These are phyloP conservation scores for Habropoda laboriosa DNA, from an alignment of 1,140 invertebrate genomes.

Conservation along the genomic window DNA sequence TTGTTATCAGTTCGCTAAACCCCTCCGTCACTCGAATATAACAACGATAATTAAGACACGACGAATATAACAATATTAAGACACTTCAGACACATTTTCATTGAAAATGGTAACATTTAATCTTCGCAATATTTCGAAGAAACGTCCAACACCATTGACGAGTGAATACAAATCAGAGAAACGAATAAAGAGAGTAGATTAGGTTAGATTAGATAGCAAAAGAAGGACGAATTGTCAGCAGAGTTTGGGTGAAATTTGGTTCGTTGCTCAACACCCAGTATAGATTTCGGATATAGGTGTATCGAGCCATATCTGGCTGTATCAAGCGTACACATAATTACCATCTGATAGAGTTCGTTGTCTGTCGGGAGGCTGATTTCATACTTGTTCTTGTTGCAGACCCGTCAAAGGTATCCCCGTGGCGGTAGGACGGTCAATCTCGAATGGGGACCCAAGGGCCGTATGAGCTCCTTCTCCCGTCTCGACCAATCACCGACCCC, in stretches of 20 bases:
- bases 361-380: constrained; percentile 80
- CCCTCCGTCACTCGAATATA: too few species aligned
- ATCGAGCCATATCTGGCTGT: constrained; percentile 76
- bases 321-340: constrained; percentile 81
- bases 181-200: neutral
- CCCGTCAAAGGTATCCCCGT: constrained; percentile 79
- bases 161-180: too few species aligned
- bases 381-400: constrained; percentile 80
- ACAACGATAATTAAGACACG: too few species aligned
- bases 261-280: constrained; percentile 73
- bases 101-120: too few species aligned
- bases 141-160: too few species aligned
- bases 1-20: too few species aligned
- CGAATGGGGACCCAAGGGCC: constrained; percentile 76
- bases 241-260: constrained; percentile 26
- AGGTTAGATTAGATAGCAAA: too few species aligned
- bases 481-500: constrained; percentile 77
- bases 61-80: too few species aligned
- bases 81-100: too few species aligned
- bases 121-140: too few species aligned
- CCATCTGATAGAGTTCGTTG: constrained; percentile 82
- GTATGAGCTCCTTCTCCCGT: constrained; percentile 72
- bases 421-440: constrained; percentile 79
- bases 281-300: constrained; percentile 79
- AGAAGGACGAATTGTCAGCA: neutral